Conservation (phyloP, 2,888 invertebrate genomes). For the Eupeodes luniger region DNA sequence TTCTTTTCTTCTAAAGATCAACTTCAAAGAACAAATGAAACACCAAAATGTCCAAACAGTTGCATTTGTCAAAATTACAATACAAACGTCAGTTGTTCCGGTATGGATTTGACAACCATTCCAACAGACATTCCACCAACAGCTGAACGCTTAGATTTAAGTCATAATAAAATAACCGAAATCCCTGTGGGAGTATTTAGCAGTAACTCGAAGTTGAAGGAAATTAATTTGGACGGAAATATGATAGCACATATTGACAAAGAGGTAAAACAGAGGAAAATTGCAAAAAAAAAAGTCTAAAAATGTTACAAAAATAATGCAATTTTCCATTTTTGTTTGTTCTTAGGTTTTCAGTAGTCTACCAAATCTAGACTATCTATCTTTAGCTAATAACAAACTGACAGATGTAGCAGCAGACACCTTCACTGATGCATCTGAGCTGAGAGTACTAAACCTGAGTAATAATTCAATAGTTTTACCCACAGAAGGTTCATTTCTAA, state of each 20-base stretch:
- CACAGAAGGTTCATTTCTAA: conserved; percentile 80
- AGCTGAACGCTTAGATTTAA: conserved; percentile 82
- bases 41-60: conserved; percentile 81
- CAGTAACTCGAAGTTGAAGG: conserved; percentile 80
- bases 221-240: conserved; percentile 82
- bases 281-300: not conserved
- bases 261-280: conserved; percentile 78
- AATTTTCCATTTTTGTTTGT: not conserved
- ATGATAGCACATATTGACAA: conserved; percentile 79
- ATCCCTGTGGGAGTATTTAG: conserved; percentile 80
- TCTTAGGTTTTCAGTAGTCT: conserved; percentile 82
- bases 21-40: conserved; percentile 81
- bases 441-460: conserved; percentile 82
- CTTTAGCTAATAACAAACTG: conserved; percentile 82
- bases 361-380: conserved; percentile 81
- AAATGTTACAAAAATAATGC: not conserved
- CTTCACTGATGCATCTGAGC: conserved; percentile 80
- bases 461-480: conserved; percentile 82
- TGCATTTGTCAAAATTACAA: conserved; percentile 82
- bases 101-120: conserved; percentile 85
- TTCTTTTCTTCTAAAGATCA: conserved; percentile 76
- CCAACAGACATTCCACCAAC: conserved; percentile 83
- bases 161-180: conserved; percentile 81
- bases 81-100: conserved; percentile 84
- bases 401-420: conserved; percentile 81